Evolutionary conservation across 2,888 invertebrate genomes (phyloP).

Genomic region (Phania funesta): DNA sequence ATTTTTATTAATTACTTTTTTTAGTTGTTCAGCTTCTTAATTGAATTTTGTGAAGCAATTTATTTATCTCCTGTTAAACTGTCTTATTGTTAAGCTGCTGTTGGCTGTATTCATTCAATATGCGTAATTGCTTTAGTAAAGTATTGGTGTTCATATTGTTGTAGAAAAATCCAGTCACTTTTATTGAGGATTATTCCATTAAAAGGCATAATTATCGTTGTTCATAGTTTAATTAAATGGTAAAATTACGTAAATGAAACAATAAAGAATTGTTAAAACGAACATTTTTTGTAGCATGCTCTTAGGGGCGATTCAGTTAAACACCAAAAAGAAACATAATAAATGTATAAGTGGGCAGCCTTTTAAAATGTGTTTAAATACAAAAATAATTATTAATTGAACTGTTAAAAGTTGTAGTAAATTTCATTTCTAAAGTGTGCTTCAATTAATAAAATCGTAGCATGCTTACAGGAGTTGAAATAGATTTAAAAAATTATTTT

Average conservation of each 20-base stretch:
- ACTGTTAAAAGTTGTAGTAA: not conserved
- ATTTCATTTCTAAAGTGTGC: not conserved
- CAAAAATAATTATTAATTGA: not conserved
- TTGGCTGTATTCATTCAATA: conserved; percentile 12
- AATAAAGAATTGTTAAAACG: not conserved
- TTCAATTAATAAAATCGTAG: no score
- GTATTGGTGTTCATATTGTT: conserved; percentile 38
- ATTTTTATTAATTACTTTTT: not conserved
- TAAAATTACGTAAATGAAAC: conserved; percentile 30
- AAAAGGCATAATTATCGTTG: conserved; percentile 44
- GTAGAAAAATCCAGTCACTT: conserved; percentile 29
- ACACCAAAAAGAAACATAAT: not conserved
- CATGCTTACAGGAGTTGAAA: no score
- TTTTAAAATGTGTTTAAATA: not conserved
- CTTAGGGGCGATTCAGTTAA: not conserved
- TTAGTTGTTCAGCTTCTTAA: conserved; percentile 1
- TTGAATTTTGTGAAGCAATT: conserved; percentile 39
- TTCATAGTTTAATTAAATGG: conserved; percentile 43
- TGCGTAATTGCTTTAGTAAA: conserved; percentile 18
- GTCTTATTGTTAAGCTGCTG: not conserved
- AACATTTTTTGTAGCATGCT: not conserved
- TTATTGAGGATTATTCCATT: conserved; percentile 36
- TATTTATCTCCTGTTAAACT: conserved; percentile 18
- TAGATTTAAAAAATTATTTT: no score
- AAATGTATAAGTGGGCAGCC: not conserved